These are phyloP conservation scores for Crepidodera aurea DNA, from an alignment of 2,888 invertebrate genomes.

Conservation along the genomic window DNA sequence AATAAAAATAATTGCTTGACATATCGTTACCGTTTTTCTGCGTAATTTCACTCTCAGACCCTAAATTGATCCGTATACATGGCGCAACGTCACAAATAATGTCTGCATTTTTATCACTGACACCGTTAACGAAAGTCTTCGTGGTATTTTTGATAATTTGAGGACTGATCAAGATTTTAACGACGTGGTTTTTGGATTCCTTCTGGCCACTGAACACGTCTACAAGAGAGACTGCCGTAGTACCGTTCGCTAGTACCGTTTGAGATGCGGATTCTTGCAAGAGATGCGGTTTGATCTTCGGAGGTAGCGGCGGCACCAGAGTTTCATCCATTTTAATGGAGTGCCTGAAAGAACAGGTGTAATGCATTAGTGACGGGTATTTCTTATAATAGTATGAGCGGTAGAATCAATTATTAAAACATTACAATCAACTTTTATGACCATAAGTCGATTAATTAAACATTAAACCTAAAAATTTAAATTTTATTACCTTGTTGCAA, in stretches of 20 bases:
- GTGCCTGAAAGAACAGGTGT: slow-evolving; percentile 37
- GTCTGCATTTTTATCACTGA: slow-evolving; percentile 53
- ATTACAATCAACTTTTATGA: no score
- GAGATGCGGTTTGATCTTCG: slow-evolving; percentile 61
- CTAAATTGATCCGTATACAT: slow-evolving; percentile 62
- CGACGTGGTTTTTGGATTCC: slow-evolving; percentile 65
- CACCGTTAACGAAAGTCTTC: slow-evolving; percentile 25
- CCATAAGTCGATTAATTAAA: no score
- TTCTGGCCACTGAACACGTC: slow-evolving; percentile 56
- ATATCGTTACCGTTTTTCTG: slow-evolving; percentile 61
- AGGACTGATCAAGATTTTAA: slow-evolving; percentile 76
- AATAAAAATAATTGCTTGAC: slow-evolving; percentile 65
- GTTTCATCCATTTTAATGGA: slow-evolving; percentile 63
- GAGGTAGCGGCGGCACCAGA: slow-evolving; percentile 65
- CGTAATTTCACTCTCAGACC: slow-evolving; percentile 62
- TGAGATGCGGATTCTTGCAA: slow-evolving; percentile 51
- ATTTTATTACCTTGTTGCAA: no score
- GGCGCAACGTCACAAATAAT: slow-evolving; percentile 62
- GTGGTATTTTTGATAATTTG: slow-evolving; percentile 55
- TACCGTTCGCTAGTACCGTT: slow-evolving; percentile 62
- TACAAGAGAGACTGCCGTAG: slow-evolving; percentile 47
- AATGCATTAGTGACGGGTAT: slow-evolving; percentile 13
- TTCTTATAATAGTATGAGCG: neutral
- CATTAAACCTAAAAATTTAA: no score
- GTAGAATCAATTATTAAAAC: neutral